A percentile compares a stretch with the other conserved stretches of the same genome.
These are phyloP conservation scores for Melanotaenia pygmaea DNA, from an alignment of 2,797 vertebrate species.

Conservation along the genomic window DNA sequence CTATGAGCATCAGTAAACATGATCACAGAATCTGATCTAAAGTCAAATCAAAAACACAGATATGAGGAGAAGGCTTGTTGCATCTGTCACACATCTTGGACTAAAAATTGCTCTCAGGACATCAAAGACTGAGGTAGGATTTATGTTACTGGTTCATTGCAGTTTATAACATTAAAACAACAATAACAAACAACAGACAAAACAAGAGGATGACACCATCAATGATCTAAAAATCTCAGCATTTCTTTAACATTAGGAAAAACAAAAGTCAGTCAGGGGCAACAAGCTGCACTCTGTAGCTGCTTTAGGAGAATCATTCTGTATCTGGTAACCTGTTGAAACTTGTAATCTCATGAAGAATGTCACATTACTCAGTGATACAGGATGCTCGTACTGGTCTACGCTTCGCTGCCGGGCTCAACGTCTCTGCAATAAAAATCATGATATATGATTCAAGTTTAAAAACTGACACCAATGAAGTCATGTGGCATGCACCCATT, in stretches of 20 bases:
- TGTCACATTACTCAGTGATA: conserved; percentile 59
- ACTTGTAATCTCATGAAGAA: conserved; percentile 47
- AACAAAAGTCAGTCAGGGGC: not conserved
- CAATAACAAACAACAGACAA: not conserved
- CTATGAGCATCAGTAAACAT: conserved; percentile 10
- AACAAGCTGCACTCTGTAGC: not conserved
- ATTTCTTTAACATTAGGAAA: not conserved
- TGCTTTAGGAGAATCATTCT: not conserved
- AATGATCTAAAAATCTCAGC: not conserved
- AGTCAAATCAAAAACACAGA: conserved; percentile 10
- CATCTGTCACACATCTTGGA: conserved; percentile 12
- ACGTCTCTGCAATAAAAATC: conserved; percentile 18
- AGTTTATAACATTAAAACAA: not conserved
- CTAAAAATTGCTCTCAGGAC: conserved; percentile 22
- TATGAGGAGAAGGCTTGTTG: not conserved
- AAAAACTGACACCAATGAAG: conserved; percentile 41
- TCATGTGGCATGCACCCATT: conserved; percentile 39
- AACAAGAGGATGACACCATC: not conserved
- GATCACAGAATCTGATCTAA: not conserved
- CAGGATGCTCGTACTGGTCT: conserved; percentile 8
- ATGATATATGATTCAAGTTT: conserved; percentile 11
- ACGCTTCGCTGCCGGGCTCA: not conserved
- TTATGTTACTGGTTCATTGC: conserved; percentile 4
- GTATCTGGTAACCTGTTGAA: conserved; percentile 44
- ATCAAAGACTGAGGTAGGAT: conserved; percentile 8